A percentile compares a stretch with the other conserved stretches of the same genome.
These are phyloP conservation scores for roundworm (Caenorhabditis elegans) DNA, from an alignment of 1,140 invertebrate genomes.

Conservation along the genomic window DNA sequence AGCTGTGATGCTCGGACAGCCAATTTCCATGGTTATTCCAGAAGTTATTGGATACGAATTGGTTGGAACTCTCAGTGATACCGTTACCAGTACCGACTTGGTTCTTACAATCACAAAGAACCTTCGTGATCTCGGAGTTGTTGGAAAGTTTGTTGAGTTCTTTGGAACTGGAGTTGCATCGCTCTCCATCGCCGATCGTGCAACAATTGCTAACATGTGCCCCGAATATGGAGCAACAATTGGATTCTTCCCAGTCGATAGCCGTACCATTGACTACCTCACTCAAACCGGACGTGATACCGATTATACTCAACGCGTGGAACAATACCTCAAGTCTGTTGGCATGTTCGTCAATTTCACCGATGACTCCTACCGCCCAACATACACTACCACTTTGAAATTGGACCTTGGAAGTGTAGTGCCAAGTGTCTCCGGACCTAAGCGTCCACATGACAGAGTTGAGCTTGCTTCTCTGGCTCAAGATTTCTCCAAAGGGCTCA, in stretches of 20 bases:
- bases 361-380: slow-evolving; percentile 78
- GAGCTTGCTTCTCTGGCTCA: slow-evolving; percentile 84
- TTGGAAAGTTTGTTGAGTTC: slow-evolving; percentile 98
- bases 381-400: slow-evolving; percentile 80
- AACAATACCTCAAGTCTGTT: slow-evolving; percentile 79
- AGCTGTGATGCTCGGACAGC: slow-evolving; percentile 80
- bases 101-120: slow-evolving; percentile 97
- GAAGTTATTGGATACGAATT: slow-evolving; percentile 92
- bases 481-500: slow-evolving; percentile 83
- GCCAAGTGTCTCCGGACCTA: slow-evolving; percentile 91
- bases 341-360: slow-evolving; percentile 83
- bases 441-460: slow-evolving; percentile 92
- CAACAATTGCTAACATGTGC: slow-evolving; percentile 86
- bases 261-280: slow-evolving; percentile 74
- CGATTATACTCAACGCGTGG: slow-evolving; percentile 80
- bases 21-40: slow-evolving; percentile 88
- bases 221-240: slow-evolving; percentile 89
- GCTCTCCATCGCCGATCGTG: slow-evolving; percentile 87
- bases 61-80: slow-evolving; percentile 77
- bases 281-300: slow-evolving; percentile 76
- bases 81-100: slow-evolving; percentile 93
- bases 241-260: slow-evolving; percentile 91
- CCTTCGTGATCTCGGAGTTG: slow-evolving; percentile 86
- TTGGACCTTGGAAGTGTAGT: slow-evolving; percentile 85
- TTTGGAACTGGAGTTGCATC: slow-evolving; percentile 87